Base-by-base conservation (phyloP, 2,797 vertebrate species). In the Sandelia bainsii region DNA sequence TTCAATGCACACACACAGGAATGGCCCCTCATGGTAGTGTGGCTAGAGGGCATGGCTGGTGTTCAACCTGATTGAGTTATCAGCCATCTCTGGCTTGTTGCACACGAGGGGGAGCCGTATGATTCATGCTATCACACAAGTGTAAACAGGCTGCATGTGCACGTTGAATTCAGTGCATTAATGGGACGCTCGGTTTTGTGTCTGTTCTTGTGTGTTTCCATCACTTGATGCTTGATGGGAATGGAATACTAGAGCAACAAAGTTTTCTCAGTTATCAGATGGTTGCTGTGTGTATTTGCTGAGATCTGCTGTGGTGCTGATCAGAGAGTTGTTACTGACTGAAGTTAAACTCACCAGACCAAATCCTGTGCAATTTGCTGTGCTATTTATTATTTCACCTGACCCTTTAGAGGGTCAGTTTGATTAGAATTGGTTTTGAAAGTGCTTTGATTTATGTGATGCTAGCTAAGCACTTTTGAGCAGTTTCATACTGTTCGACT, bases 51-150 rank as follows among this genome's bases (percentile, higher is more conserved):
- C 70, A 82, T 74, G 75, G 80, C 76, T 48, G 29, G 3, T 71
- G 80, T 86, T 86, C 83, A 83, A 45, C 69, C 59, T 69, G 77
- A 79, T 79, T 81, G 78, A 84, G 70, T 74, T 81, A 81, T 82
- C 83, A 83, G 78, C 81, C 72, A 66, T 81, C 60, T 68, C 79
- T 72, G 57, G 48, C 77, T 72, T 58, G 72, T 62, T 76, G 49
- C 58, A 62, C 80, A 75, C 60, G 62, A 48, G 63, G 48, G 70
- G 39, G 52, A 70, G 62, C 75, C 25, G 58, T n/a, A 62, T 64
- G 84, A 81, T 69, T 86, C 75, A 51, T 60, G 74, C 75, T 62
- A 62, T 81, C 78, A 37, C 25, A 50, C 65, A 2, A 39, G 61
- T 66, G 70, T 63, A 67, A 74, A 71, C 20, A 12, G 70, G 42